Evolutionary conservation across 2,113 vertebrate species (phyloP).

Genomic region (Propithecus coquereli): DNA sequence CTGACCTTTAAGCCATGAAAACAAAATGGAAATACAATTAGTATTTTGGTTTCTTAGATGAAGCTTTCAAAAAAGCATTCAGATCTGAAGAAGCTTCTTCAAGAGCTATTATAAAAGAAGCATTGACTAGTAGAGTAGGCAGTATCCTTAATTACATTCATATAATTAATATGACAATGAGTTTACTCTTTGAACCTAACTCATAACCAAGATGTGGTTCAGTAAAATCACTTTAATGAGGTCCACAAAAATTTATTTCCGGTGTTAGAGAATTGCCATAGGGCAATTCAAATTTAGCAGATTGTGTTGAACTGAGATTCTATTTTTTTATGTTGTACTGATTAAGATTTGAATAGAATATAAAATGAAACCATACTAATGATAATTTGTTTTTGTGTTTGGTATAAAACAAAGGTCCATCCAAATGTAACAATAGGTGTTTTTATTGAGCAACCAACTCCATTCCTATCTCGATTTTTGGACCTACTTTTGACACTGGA

Average conservation of each 20-base stretch:
- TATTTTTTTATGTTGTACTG: not conserved
- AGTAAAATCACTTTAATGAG: not conserved
- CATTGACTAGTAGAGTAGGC: not conserved
- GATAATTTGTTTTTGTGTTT: conserved; percentile 40
- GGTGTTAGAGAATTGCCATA: not conserved
- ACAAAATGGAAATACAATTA: not conserved
- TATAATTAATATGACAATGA: not conserved
- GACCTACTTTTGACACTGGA: conserved; percentile 89
- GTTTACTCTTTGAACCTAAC: not conserved
- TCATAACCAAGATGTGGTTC: not conserved
- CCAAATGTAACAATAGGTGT: conserved; percentile 92
- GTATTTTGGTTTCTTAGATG: not conserved
- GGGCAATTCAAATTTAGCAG: not conserved
- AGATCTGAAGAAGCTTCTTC: not conserved
- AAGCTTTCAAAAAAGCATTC: not conserved
- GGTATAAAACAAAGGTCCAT: conserved; percentile 83
- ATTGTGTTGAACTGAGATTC: not conserved
- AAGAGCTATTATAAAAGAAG: not conserved
- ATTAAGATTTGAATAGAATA: not conserved
- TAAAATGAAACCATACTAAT: conserved; percentile 8
- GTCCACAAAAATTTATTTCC: not conserved
- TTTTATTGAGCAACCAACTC: conserved; percentile 98
- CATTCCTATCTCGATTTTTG: conserved; percentile 96
- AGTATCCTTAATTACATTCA: not conserved
- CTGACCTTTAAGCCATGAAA: not conserved